Evolutionary conservation across 2,888 invertebrate species (phyloP).

Genomic region (Mythimna albipuncta): DNA sequence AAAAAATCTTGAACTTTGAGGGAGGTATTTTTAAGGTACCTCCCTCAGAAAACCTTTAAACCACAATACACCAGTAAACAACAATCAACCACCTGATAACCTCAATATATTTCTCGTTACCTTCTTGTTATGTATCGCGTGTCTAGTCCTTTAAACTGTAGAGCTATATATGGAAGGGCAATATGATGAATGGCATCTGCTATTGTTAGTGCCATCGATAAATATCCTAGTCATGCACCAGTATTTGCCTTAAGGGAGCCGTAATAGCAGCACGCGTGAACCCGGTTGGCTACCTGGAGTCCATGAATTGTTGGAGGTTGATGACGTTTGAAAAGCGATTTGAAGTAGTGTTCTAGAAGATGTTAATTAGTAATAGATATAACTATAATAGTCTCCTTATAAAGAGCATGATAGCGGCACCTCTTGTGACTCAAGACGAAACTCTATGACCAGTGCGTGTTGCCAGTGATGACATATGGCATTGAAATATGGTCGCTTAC

Average conservation of each 20-base stretch:
- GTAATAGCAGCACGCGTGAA: slow-evolving; percentile 27
- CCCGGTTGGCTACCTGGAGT: neutral
- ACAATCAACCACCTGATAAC: slow-evolving; percentile 25
- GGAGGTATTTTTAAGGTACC: too few species aligned
- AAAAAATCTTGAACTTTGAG: too few species aligned
- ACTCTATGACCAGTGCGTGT: too few species aligned
- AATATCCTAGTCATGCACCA: slow-evolving; percentile 40
- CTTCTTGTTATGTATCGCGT: slow-evolving; percentile 44
- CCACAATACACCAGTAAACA: neutral
- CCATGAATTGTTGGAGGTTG: neutral
- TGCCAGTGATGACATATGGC: too few species aligned
- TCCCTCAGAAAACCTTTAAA: neutral
- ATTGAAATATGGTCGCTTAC: too few species aligned
- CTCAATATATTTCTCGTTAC: slow-evolving; percentile 24
- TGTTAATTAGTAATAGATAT: too few species aligned
- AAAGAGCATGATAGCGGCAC: too few species aligned
- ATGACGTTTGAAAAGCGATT: too few species aligned
- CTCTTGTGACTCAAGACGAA: too few species aligned
- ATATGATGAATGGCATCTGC: slow-evolving; percentile 43
- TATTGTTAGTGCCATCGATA: slow-evolving; percentile 38
- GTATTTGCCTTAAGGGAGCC: slow-evolving; percentile 35
- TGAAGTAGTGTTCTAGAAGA: too few species aligned
- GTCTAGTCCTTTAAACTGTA: slow-evolving; percentile 43
- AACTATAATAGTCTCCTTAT: too few species aligned
- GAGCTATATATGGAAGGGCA: slow-evolving; percentile 39